Percentiles rank a stretch among this genome's conserved stretches.
Conservation (phyloP, 2,113 vertebrate genomes). For the Cnemophilus loriae region DNA sequence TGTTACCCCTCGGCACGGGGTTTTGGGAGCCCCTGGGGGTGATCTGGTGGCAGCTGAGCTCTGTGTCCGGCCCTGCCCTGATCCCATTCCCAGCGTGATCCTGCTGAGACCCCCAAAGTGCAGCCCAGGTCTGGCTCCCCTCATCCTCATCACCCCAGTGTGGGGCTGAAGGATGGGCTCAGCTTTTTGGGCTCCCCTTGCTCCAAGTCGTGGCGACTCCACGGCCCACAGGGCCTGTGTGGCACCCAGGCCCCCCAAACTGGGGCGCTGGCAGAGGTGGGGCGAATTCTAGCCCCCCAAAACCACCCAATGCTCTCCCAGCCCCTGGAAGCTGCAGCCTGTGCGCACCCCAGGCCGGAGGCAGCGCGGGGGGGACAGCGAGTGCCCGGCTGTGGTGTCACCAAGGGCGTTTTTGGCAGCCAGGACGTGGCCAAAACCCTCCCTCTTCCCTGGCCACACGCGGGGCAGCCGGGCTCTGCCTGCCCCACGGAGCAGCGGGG, state of each 20-base stretch:
- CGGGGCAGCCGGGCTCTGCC: neutral
- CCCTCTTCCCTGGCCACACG: fast-evolving
- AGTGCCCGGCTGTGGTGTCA: fast-evolving
- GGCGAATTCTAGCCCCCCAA: neutral
- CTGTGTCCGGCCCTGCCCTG: fast-evolving
- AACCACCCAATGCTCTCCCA: fast-evolving
- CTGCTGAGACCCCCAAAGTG: neutral
- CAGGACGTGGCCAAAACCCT: fast-evolving
- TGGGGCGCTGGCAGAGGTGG: neutral
- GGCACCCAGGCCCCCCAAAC: fast-evolving
- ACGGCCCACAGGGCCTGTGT: fast-evolving
- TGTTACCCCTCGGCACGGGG: fast-evolving
- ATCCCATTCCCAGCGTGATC: fast-evolving
- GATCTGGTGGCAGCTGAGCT: neutral
- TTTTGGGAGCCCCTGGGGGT: neutral
- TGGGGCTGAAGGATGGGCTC: fast-evolving
- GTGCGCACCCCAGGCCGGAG: no score
- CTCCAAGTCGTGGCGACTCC: fast-evolving
- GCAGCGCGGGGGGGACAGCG: neutral
- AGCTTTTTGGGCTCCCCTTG: fast-evolving
- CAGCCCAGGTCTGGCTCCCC: fast-evolving
- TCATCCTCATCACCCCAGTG: fast-evolving
- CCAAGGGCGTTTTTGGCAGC: fast-evolving
- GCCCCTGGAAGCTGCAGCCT: no score
- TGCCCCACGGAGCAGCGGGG: neutral